Percentiles rank a stretch among this genome's conserved stretches.
Conservation (phyloP, 2,888 invertebrate genomes). For the Alitta virens region DNA sequence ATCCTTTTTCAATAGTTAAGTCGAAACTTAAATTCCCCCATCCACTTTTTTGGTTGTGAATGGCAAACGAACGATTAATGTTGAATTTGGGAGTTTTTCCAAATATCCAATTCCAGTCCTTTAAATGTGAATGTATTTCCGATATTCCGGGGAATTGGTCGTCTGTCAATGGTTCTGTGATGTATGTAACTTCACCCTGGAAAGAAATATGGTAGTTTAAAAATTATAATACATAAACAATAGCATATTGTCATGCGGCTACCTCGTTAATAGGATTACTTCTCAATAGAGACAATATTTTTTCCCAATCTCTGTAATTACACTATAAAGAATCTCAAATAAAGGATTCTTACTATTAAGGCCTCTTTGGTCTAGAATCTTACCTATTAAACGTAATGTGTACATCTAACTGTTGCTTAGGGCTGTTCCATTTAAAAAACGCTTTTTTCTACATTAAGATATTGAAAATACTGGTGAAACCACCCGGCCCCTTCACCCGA, state of each 20-base stretch:
- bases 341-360: not conserved
- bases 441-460: no score
- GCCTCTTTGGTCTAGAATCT: no score
- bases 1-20: no score
- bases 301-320: not conserved
- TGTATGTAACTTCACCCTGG: conserved; percentile 12
- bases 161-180: conserved; percentile 21
- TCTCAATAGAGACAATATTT: no score
- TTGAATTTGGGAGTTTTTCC: conserved; percentile 27
- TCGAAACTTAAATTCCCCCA: no score
- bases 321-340: not conserved
- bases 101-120: conserved; percentile 29
- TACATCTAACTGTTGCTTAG: no score
- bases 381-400: no score
- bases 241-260: not conserved
- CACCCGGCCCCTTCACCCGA: no score
- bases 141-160: conserved; percentile 22
- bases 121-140: conserved; percentile 17
- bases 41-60: no score
- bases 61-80: not conserved
- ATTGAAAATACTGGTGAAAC: no score
- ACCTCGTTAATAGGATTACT: no score
- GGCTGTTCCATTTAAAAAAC: no score
- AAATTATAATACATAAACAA: not conserved
- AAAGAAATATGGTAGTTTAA: not conserved